Percentiles rank a stretch among this genome's conserved stretches.
Evolutionary conservation across 2,888 invertebrate genomes (phyloP).

Genomic region (Nephrotoma appendiculata): DNA sequence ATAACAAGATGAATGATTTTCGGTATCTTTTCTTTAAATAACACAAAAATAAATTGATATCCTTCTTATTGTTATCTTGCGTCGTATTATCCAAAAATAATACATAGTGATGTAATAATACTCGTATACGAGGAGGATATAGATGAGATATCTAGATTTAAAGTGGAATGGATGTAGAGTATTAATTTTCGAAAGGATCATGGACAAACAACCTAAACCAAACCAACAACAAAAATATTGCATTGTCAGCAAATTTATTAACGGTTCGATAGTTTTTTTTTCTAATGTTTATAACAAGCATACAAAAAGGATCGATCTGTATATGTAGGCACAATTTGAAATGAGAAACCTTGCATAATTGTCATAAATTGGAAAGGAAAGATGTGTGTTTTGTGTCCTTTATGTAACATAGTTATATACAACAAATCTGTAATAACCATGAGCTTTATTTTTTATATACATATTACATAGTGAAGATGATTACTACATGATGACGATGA

Average conservation of each 20-base stretch:
- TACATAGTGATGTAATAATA: neutral
- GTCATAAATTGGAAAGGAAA: neutral
- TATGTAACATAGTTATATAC: neutral
- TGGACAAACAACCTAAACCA: neutral
- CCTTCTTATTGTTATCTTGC: neutral
- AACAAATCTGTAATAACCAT: neutral
- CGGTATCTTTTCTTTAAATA: neutral
- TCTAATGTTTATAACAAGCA: neutral
- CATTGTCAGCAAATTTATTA: constrained; percentile 2
- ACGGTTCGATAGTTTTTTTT: neutral
- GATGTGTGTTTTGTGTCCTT: neutral
- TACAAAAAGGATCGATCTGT: neutral
- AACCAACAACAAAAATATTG: neutral
- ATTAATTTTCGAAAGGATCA: neutral
- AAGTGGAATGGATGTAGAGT: neutral
- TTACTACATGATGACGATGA: neutral
- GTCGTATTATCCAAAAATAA: neutral
- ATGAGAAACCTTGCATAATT: neutral
- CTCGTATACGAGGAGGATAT: neutral
- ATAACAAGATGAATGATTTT: neutral
- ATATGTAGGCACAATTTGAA: neutral
- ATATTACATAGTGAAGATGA: neutral
- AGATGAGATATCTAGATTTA: neutral
- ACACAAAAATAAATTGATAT: neutral
- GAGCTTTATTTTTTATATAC: neutral